Conservation (phyloP, 2,888 invertebrate genomes). For the Seira musarum region DNA sequence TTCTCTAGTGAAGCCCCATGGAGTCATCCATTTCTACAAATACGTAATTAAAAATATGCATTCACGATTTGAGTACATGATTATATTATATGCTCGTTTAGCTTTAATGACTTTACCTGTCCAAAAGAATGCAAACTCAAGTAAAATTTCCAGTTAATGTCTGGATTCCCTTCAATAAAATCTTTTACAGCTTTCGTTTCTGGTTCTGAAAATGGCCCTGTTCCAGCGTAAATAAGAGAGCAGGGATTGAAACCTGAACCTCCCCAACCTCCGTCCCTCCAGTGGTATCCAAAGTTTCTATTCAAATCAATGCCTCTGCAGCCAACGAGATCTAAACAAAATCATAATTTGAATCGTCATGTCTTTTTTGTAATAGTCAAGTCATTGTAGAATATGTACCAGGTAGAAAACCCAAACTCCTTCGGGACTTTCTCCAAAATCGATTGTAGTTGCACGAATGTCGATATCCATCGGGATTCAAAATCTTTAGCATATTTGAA, state of each 20-base stretch:
- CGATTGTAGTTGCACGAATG: constrained; percentile 56
- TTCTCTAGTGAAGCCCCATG: constrained; percentile 47
- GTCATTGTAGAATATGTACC: constrained; percentile 21
- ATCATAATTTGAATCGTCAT: not conserved
- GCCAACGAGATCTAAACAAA: constrained; percentile 49
- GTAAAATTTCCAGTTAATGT: constrained; percentile 42
- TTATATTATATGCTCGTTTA: not conserved
- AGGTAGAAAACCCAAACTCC: constrained; percentile 35
- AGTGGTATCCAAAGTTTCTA: constrained; percentile 48
- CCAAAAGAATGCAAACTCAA: constrained; percentile 54
- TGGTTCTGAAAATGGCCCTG: constrained; percentile 38
- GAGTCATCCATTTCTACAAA: constrained; percentile 55
- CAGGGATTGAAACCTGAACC: constrained; percentile 46
- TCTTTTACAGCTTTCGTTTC: constrained; percentile 46
- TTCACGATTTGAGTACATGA: not conserved
- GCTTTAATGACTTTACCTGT: too few relatives aligned
- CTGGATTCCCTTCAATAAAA: constrained; percentile 36
- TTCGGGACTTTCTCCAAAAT: constrained; percentile 51
- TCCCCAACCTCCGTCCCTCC: constrained; percentile 27
- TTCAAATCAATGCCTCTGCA: constrained; percentile 53
- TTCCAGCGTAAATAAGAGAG: constrained; percentile 42
- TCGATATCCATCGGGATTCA: constrained; percentile 39
- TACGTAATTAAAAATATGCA: not conserved
- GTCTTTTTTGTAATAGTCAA: not conserved
- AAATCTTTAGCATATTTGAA: constrained; percentile 6